Conservation (phyloP, 2,113 vertebrate species). For the Bos taurus region DNA sequence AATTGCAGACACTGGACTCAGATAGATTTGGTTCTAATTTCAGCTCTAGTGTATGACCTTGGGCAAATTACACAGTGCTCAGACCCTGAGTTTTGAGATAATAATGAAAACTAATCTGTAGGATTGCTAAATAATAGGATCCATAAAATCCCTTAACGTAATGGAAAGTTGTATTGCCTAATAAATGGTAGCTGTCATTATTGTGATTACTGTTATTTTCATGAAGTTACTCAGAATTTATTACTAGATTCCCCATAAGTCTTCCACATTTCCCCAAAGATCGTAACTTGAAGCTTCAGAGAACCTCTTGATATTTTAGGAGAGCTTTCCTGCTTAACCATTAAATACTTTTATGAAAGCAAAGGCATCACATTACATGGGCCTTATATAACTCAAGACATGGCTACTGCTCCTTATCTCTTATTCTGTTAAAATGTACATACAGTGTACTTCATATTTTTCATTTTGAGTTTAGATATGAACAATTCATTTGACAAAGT, state of each 20-base stretch:
- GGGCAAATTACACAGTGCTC: not conserved
- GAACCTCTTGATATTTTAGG: not conserved
- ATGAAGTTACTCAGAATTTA: not conserved
- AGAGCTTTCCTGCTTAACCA: not conserved
- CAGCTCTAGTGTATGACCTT: not conserved
- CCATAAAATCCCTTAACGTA: not conserved
- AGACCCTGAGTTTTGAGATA: not conserved
- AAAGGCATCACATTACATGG: not conserved
- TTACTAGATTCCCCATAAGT: not conserved
- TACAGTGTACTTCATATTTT: not conserved
- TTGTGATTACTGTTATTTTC: not conserved
- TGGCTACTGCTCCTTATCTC: not conserved
- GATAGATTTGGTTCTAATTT: conserved; percentile 10
- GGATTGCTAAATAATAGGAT: not conserved
- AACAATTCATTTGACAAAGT: not conserved
- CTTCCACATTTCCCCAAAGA: not conserved
- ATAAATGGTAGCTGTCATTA: not conserved
- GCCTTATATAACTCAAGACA: not conserved
- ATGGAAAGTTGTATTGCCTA: not conserved
- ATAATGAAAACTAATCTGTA: conserved; percentile 14
- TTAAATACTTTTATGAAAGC: not conserved
- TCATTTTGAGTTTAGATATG: not conserved
- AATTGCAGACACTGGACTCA: not conserved
- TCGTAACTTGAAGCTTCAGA: not conserved
- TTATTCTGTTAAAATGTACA: not conserved